A percentile compares a stretch with the other conserved stretches of the same genome.
These are phyloP conservation scores for Halcyon leucocephala DNA, from an alignment of 2,797 vertebrate species.

Conservation along the genomic window DNA sequence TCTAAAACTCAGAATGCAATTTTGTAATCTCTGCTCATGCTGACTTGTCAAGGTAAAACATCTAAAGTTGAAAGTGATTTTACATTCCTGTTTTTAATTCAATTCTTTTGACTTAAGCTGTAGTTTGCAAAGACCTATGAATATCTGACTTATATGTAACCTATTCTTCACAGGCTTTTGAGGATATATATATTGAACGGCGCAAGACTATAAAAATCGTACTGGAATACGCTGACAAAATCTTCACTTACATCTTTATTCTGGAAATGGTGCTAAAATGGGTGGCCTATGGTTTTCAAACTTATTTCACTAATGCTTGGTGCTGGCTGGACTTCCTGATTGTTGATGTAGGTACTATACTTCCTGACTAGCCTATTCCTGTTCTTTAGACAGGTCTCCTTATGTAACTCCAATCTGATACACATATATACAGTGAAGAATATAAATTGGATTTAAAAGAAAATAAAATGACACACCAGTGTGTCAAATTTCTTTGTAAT, in stretches of 20 bases:
- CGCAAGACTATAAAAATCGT: constrained; percentile 87
- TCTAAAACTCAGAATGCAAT: not conserved
- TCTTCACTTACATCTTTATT: constrained; percentile 97
- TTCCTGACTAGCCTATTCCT: not conserved
- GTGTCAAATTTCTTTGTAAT: not conserved
- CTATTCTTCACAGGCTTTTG: constrained; percentile 88
- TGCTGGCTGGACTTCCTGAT: constrained; percentile 99
- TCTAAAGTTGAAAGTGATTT: not conserved
- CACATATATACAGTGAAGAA: not conserved
- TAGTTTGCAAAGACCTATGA: not conserved
- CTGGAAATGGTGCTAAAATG: constrained; percentile 98
- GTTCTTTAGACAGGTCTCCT: not conserved
- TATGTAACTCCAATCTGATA: not conserved
- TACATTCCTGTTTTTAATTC: not conserved
- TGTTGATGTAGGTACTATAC: constrained; percentile 90
- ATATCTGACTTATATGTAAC: not conserved
- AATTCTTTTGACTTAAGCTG: not conserved
- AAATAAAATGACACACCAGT: not conserved
- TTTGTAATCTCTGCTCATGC: not conserved
- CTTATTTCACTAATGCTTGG: constrained; percentile 98
- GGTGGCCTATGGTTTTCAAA: constrained; percentile 96
- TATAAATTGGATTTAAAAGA: not conserved
- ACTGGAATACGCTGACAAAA: constrained; percentile 94
- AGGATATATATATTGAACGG: constrained; percentile 91
- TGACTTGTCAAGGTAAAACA: not conserved